These are phyloP conservation scores for Agriopis marginaria DNA, from an alignment of 2,888 invertebrate species.

Conservation along the genomic window DNA sequence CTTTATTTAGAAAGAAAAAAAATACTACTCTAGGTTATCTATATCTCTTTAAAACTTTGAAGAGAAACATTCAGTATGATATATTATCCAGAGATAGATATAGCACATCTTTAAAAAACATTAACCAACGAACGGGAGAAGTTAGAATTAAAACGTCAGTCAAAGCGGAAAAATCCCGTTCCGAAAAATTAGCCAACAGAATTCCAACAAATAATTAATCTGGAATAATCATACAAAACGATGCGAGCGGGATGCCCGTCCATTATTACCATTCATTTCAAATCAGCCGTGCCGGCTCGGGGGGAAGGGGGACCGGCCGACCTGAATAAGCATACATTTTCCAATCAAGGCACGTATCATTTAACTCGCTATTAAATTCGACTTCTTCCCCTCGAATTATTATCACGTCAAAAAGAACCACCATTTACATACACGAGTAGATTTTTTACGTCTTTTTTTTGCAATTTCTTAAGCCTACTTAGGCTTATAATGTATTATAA, in stretches of 20 bases:
- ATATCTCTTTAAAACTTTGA: too few relatives aligned
- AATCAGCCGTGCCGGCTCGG: constrained; percentile 82
- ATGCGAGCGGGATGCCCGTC: constrained; percentile 82
- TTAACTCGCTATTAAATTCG: constrained; percentile 86
- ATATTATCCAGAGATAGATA: neutral
- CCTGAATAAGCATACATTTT: constrained; percentile 86
- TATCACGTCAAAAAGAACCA: constrained; percentile 77
- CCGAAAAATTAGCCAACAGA: constrained; percentile 85
- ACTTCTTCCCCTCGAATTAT: constrained; percentile 84
- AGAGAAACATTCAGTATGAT: too few relatives aligned
- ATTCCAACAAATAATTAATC: constrained; percentile 86
- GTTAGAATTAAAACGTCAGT: constrained; percentile 84
- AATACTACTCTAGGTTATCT: too few relatives aligned
- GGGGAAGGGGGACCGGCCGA: constrained; percentile 62
- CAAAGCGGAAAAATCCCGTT: constrained; percentile 84
- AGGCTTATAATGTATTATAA: too few relatives aligned
- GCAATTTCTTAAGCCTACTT: neutral
- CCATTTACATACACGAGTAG: neutral
- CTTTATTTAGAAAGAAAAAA: too few relatives aligned
- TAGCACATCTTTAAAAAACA: constrained; percentile 31
- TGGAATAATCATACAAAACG: constrained; percentile 87
- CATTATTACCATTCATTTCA: constrained; percentile 86
- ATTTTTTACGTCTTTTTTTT: neutral
- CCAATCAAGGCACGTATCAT: constrained; percentile 86
- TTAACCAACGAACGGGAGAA: constrained; percentile 63